phyloP scores from a whole-genome alignment of 2,113 vertebrate genomes.

The Octodon degus region DNA sequence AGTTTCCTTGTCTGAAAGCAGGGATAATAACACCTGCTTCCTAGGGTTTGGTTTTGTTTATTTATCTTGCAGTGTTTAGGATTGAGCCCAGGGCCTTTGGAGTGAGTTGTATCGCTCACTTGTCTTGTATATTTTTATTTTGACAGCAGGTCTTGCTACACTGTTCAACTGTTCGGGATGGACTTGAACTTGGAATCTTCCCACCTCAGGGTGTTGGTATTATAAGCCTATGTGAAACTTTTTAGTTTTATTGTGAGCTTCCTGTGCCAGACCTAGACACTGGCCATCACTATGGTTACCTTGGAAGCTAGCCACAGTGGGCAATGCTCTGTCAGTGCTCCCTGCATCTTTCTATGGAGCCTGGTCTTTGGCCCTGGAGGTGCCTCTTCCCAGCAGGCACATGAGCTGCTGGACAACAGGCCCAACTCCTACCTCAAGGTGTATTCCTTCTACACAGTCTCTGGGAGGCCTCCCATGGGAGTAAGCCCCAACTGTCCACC shows the following conservation, averaged over 20 bases:
- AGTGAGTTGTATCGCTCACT: neutral
- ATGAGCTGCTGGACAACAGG: neutral
- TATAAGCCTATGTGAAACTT: neutral
- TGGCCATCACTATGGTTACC: neutral
- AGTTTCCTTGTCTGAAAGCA: conserved; percentile 10
- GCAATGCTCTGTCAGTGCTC: neutral
- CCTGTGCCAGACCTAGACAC: neutral
- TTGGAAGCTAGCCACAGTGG: neutral
- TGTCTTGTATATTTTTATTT: neutral
- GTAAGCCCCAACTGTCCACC: neutral
- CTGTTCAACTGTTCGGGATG: neutral
- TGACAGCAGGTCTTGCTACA: neutral
- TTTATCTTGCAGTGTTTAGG: neutral
- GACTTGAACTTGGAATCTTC: neutral
- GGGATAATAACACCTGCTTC: neutral
- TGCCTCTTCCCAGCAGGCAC: neutral
- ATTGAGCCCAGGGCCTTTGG: neutral
- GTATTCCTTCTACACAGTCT: neutral
- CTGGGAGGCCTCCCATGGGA: neutral
- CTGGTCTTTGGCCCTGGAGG: neutral
- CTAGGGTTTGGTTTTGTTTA: neutral
- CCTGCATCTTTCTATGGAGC: neutral
- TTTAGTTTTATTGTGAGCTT: conserved; percentile 18
- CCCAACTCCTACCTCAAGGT: neutral
- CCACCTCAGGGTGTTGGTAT: neutral